Conservation (phyloP, 2,797 vertebrate species). For the Mionectes olivaceus region DNA sequence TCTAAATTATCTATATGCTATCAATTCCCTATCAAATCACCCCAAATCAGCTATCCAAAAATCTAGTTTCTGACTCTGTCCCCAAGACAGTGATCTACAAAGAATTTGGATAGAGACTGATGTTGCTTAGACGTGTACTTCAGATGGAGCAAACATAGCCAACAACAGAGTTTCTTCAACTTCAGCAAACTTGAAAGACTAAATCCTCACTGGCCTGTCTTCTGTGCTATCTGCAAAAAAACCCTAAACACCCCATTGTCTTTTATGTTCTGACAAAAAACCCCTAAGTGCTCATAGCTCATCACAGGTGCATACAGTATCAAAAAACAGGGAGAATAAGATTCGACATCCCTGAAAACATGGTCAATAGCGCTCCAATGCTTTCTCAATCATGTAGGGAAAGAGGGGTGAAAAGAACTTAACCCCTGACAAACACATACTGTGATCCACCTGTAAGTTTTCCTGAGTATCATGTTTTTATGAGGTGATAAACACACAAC, state of each 20-base stretch:
- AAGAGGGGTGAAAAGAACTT: neutral
- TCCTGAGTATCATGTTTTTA: conserved; percentile 51
- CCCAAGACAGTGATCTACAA: neutral
- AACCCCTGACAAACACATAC: neutral
- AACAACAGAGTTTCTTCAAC: neutral
- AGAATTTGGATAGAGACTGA: neutral
- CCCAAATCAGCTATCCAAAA: neutral
- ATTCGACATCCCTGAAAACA: neutral
- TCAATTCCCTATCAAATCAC: neutral
- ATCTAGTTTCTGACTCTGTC: neutral
- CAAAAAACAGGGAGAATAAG: neutral
- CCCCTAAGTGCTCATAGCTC: neutral
- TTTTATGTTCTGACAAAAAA: neutral
- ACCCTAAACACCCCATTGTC: neutral
- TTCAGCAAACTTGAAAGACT: neutral
- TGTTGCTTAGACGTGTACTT: neutral
- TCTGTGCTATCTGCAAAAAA: neutral
- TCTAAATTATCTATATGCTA: neutral
- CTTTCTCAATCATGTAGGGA: neutral
- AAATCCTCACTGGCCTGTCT: neutral
- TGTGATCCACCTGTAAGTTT: neutral
- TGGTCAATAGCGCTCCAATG: neutral
- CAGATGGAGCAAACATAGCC: neutral
- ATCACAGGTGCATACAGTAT: neutral
- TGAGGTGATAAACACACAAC: neutral